phyloP scores from a whole-genome alignment of 2,797 vertebrate species.

The Todus mexicanus region DNA sequence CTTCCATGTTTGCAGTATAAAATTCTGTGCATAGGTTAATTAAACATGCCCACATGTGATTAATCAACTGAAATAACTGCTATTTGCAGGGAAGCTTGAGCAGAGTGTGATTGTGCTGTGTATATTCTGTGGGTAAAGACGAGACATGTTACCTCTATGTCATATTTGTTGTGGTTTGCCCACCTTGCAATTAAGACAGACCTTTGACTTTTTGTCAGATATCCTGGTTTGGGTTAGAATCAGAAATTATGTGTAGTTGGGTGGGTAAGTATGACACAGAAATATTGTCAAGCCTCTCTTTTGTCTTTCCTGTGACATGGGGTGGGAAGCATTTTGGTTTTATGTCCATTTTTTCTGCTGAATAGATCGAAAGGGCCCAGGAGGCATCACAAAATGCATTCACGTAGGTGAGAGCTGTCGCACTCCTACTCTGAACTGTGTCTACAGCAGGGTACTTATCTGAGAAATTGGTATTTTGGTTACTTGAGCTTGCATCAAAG shows the following conservation, averaged over 20 bases:
- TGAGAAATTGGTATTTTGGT: background rate
- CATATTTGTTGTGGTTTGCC: background rate
- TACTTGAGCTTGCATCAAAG: background rate
- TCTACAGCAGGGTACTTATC: background rate
- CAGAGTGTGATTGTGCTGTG: background rate
- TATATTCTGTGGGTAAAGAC: background rate
- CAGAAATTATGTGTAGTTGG: background rate
- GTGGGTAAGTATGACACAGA: background rate
- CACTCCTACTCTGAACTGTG: background rate
- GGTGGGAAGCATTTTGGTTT: background rate
- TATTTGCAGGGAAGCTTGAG: background rate
- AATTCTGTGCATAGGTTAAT: background rate
- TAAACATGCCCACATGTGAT: rapidly evolving
- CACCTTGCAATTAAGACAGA: background rate
- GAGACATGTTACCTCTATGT: background rate
- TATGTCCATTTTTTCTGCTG: background rate
- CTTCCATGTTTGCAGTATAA: background rate
- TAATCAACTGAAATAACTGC: background rate
- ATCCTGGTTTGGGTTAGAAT: no score
- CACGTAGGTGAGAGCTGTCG: background rate
- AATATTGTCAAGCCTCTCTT: background rate
- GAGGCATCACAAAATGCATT: background rate
- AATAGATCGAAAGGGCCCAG: background rate
- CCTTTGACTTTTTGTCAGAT: background rate
- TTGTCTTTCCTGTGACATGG: background rate